Evolutionary conservation across 2,113 vertebrate species (phyloP), one percentile per base, ranked within the genome.

Genomic region (Plecotus auritus): DNA sequence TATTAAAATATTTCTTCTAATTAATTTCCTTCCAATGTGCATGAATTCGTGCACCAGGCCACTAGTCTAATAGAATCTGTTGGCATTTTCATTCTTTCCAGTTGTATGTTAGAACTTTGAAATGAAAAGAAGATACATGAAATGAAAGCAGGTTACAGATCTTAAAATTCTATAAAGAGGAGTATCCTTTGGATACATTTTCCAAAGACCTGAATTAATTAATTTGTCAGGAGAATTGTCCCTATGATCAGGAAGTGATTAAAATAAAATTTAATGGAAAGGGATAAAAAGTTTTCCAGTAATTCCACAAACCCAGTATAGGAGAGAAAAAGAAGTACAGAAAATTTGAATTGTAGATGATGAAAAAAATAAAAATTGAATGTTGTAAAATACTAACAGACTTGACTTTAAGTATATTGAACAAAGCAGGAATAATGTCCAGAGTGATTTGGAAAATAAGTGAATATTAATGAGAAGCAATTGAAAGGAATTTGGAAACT

Each of bases 181-280:
- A 3, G 26, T 61, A 61, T 61, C 59, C 26, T 28, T 61, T 61
- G 12, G 10, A 83, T 4, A 51, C 14, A 47, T 69, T 94, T 83
- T 78, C 18, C 17, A 81, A 88, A 76, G 22, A 70, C 5, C 18
- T 77, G 14, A 47, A 78, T 82, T 18, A 37, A 64, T 88, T 37
- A 26, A 61, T 26, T 40, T 81, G 59, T 45, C 17, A 83, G 4
- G 7, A 94, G 9, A 88, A 74, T 78, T 30, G 3, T 61, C 40
- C 11, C 5, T 90, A 14, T 80, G 40, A 47, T 83, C 4, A 93
- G 4, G 11, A 88, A 84, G 30, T 7, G 16, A 70, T 66, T 90
- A 77, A 90, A 74, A 73, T 92, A 66, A 82, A 96, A 84, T 80
- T 72, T 86, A 45, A 51, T 89, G 30, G 59, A 80, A 84, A 49